phyloP scores from a whole-genome alignment of 2,113 vertebrate species.

The Hydrochoerus hydrochaeris region DNA sequence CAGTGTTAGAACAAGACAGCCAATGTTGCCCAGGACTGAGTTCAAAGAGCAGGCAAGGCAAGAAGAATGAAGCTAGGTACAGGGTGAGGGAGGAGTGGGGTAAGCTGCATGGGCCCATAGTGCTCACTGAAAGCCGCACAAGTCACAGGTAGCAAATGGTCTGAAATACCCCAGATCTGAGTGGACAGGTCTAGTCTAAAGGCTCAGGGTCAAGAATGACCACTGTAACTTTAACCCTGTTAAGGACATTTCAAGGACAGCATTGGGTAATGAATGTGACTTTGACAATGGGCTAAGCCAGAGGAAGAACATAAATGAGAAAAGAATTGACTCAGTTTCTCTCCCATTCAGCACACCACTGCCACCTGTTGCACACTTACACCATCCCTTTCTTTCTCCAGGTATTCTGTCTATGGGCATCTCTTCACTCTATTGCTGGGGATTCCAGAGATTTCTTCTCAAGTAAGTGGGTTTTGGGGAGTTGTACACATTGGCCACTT shows the following conservation, averaged over 20 bases:
- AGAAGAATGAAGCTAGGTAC: not conserved
- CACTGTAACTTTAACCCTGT: not conserved
- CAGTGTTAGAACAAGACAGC: not conserved
- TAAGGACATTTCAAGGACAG: not conserved
- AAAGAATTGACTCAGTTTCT: not conserved
- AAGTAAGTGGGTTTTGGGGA: not conserved
- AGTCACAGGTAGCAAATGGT: rapidly evolving
- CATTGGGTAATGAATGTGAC: not conserved
- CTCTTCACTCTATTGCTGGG: not conserved
- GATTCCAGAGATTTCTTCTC: not conserved
- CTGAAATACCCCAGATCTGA: not conserved
- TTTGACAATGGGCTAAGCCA: not conserved
- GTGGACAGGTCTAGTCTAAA: not conserved
- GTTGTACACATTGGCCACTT: not conserved
- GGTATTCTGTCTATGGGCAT: not conserved
- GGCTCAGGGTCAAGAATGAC: not conserved
- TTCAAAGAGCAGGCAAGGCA: not conserved
- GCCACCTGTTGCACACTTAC: not conserved
- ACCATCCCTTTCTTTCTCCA: not conserved
- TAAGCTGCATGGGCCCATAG: not conserved
- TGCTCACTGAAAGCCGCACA: not conserved
- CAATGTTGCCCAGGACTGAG: not conserved
- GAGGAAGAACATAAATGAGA: slow-evolving; percentile 41
- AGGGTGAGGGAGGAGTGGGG: not conserved
- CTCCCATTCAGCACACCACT: not conserved